Base-by-base conservation (phyloP, 35 echinoderm and acorn worm species). In the Acanthaster planci region DNA sequence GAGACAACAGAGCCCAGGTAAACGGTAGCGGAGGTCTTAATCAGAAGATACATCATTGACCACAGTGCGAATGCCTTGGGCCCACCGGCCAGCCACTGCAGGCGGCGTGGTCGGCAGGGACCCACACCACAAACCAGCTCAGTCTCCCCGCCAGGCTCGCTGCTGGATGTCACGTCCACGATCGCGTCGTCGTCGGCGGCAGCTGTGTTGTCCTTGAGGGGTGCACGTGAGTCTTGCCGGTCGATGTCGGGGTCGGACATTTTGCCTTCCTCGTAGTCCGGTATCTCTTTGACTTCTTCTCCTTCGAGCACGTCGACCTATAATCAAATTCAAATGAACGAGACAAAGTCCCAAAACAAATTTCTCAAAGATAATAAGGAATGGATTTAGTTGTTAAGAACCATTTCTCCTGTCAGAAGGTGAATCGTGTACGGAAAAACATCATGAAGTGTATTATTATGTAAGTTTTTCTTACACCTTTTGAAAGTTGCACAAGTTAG, bases 271-370 rank as follows among this genome's bases (percentile, higher is more conserved):
- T 29, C 34, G 26, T 72, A 3, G 18, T n/a, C 10, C 7, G 64
- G 21, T 47, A 47, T 47, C 12, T 22, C 26, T 3, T 72, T 34
- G 64, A 72, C 9, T 15, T 72, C 64, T 26, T 72, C 64, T 31
- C 64, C 64, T 34, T 72, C 64, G 23, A 72, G 64, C 14, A 72
- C 64, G 64, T 72, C 29, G 30, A 72, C 64, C 64, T 72, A 8
- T 6, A 15, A 15, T 60, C 42, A 4, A 4, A 4, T 12, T 12
- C 42, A 4, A 47, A 47, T 6, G 12, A 47, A 47, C 42, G 42
- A 47, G 12, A 47, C 42, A 47, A 12, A 4, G 42, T 47, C 42
- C 4, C 12, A n/a, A n/a, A n/a, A n/a, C n/a, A n/a, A n/a, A n/a
- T n/a, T n/a, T n/a, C n/a, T n/a, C n/a, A n/a, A n/a, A n/a, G n/a